These are phyloP conservation scores for Pachycephala philippinensis DNA, from an alignment of 2,113 vertebrate species.

Conservation along the genomic window DNA sequence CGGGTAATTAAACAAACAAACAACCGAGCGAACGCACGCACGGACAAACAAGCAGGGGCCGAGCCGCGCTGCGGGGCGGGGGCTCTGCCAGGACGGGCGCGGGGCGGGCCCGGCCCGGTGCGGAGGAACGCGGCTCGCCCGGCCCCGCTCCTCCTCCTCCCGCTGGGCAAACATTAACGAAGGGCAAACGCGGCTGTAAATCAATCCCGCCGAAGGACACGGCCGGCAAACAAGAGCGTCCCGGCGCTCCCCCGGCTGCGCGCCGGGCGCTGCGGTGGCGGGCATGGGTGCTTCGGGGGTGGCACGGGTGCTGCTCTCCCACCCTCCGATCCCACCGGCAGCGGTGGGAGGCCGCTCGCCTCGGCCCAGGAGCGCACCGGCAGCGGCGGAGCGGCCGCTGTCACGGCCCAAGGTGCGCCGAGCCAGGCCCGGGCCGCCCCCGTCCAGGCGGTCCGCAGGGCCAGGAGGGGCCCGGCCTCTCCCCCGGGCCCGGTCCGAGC, in stretches of 20 bases:
- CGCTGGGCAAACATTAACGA: slow-evolving; percentile 87
- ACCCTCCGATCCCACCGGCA: background rate
- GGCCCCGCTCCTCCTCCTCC: slow-evolving; percentile 54
- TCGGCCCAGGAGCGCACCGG: background rate
- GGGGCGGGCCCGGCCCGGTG: background rate
- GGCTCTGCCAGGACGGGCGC: background rate
- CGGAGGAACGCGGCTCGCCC: background rate
- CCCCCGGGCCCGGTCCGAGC: background rate
- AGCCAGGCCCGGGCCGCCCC: background rate
- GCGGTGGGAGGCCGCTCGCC: background rate
- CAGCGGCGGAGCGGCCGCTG: background rate
- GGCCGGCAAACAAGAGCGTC: slow-evolving; percentile 71
- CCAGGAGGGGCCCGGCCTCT: background rate
- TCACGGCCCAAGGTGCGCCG: background rate
- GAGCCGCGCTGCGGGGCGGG: background rate
- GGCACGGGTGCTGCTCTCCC: background rate
- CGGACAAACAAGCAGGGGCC: background rate
- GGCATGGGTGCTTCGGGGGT: background rate
- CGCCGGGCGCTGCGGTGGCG: background rate
- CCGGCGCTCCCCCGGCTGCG: background rate
- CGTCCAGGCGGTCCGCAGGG: background rate
- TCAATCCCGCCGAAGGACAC: slow-evolving; percentile 83
- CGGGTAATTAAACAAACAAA: slow-evolving; percentile 18
- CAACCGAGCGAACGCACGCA: background rate
- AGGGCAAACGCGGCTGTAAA: slow-evolving; percentile 83